These are phyloP conservation scores for Oncorhynchus clarkii DNA, from an alignment of 2,113 vertebrate genomes.

Conservation along the genomic window DNA sequence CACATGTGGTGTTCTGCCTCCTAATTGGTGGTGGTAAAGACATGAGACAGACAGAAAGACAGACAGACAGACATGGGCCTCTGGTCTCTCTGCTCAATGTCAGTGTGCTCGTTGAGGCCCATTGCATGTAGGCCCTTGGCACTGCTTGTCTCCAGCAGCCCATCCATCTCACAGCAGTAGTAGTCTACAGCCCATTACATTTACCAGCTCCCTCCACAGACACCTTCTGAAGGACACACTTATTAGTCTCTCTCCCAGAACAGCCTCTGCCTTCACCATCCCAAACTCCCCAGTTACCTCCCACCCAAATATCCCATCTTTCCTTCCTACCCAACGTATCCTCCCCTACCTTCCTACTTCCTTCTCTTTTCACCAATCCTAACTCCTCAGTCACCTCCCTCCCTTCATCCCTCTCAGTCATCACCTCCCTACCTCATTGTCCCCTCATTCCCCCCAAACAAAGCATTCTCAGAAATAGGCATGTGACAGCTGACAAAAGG, in stretches of 20 bases:
- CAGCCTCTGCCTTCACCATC: slow-evolving; percentile 39
- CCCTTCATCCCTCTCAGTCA: slow-evolving; percentile 1
- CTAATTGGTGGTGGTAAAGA: slow-evolving; percentile 22
- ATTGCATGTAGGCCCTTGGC: not conserved
- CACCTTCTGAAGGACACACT: slow-evolving; percentile 49
- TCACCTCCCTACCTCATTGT: slow-evolving; percentile 41
- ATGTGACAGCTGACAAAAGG: slow-evolving; percentile 63
- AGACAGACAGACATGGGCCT: slow-evolving; percentile 16
- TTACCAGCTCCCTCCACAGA: slow-evolving; percentile 8
- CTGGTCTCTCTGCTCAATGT: slow-evolving; percentile 35
- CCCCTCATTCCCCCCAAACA: slow-evolving; percentile 38
- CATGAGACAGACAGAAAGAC: too few relatives aligned
- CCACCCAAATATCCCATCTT: slow-evolving; percentile 37
- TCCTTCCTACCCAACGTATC: slow-evolving; percentile 49
- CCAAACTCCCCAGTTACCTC: slow-evolving; percentile 15
- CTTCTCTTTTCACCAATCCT: too few relatives aligned
- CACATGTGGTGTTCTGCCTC: not conserved
- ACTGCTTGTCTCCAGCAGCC: not conserved
- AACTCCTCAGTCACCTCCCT: too few relatives aligned
- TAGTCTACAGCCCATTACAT: slow-evolving; percentile 13
- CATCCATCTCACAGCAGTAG: slow-evolving; percentile 7
- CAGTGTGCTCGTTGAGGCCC: slow-evolving; percentile 20
- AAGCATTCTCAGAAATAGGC: slow-evolving; percentile 66
- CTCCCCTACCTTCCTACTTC: slow-evolving; percentile 14
- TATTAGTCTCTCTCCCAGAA: slow-evolving; percentile 46